Evolutionary conservation across 1,140 invertebrate species (phyloP).

Genomic region (Alviniconcha marisindica): DNA sequence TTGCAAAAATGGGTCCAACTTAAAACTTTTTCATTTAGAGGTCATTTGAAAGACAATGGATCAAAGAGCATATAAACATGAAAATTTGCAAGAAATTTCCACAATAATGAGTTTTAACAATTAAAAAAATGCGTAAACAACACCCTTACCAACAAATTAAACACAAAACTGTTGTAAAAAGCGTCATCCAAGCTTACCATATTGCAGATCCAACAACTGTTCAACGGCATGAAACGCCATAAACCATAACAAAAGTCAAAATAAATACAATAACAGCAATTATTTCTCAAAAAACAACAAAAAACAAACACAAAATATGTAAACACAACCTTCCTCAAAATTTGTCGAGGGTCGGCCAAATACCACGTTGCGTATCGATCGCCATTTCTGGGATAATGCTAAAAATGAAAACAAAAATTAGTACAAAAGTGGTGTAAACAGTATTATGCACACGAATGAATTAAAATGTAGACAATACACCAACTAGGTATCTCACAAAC

Average conservation of each 20-base stretch:
- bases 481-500: not conserved
- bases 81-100: constrained; percentile 15
- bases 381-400: not conserved
- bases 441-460: not conserved
- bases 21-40: constrained; percentile 39
- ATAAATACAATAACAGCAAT: not conserved
- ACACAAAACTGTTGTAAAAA: too few species aligned
- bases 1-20: constrained; percentile 49
- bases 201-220: not conserved
- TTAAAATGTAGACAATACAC: too few species aligned
- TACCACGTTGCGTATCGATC: not conserved
- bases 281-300: not conserved
- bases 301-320: constrained; percentile 7
- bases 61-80: not conserved
- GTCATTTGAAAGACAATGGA: constrained; percentile 51
- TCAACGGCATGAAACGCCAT: not conserved
- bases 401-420: not conserved
- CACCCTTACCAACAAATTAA: not conserved
- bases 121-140: constrained; percentile 25
- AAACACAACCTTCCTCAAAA: not conserved
- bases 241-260: not conserved
- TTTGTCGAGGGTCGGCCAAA: not conserved
- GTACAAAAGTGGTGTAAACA: not conserved
- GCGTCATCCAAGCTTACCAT: not conserved
- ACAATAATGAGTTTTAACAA: constrained; percentile 17